Conservation (phyloP, 2,888 invertebrate species). For the Caenorhabditis angaria region DNA sequence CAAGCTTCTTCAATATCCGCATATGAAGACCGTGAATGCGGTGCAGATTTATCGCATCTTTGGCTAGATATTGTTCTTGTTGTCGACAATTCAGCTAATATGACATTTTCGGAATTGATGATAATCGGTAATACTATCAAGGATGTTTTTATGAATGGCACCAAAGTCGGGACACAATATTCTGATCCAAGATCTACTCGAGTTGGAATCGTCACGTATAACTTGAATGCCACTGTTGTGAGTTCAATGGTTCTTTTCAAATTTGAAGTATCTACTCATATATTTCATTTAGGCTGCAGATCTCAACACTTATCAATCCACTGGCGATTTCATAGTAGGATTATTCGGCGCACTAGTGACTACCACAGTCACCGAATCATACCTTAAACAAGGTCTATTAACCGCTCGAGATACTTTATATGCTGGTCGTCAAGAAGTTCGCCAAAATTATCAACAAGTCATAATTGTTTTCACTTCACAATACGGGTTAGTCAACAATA, state of each 20-base stretch:
- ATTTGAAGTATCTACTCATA: background rate
- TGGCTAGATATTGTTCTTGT: constrained; percentile 36
- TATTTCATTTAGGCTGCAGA: constrained; percentile 7
- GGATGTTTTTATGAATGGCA: constrained; percentile 17
- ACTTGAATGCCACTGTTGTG: constrained; percentile 7
- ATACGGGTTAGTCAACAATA: constrained; percentile 15
- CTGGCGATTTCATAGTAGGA: constrained; percentile 20
- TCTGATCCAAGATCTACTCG: constrained; percentile 20
- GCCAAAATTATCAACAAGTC: constrained; percentile 23
- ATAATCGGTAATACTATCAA: constrained; percentile 17
- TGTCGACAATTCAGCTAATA: constrained; percentile 34
- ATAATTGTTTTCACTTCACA: constrained; percentile 33
- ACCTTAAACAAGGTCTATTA: constrained; percentile 18
- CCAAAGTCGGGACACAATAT: constrained; percentile 16
- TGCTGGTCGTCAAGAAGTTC: background rate
- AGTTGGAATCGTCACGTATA: constrained; percentile 33
- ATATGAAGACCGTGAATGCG: constrained; percentile 24
- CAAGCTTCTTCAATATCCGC: background rate
- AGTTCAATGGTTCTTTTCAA: background rate
- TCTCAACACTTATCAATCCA: constrained; percentile 16
- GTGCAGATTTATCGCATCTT: constrained; percentile 20
- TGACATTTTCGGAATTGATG: constrained; percentile 19
- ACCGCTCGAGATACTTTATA: constrained; percentile 22
- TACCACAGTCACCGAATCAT: constrained; percentile 1
- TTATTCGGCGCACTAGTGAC: constrained; percentile 4